Evolutionary conservation across 2,888 invertebrate genomes (phyloP).

Genomic region (Netelia fuscicornis): DNA sequence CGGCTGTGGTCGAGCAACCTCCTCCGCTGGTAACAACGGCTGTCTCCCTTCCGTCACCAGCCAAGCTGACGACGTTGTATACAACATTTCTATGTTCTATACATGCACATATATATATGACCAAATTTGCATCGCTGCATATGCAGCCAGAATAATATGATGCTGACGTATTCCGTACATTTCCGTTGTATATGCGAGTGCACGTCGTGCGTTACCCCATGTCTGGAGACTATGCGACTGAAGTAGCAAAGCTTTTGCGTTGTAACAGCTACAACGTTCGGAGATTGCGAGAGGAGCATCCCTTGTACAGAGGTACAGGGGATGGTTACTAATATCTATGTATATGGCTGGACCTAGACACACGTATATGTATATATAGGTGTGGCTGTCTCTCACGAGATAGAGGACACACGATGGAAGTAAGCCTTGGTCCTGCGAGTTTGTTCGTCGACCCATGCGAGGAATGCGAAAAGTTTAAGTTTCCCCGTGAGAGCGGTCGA

Average conservation of each 20-base stretch:
- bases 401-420: conserved; percentile 18
- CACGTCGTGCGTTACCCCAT: conserved; percentile 9
- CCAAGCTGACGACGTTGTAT: conserved; percentile 27
- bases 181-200: conserved; percentile 51
- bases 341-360: background rate
- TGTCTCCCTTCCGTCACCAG: conserved; percentile 3
- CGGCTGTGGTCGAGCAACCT: conserved; percentile 10
- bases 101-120: conserved; percentile 8
- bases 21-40: conserved; percentile 17
- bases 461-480: conserved; percentile 67
- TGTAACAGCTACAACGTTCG: conserved; percentile 8
- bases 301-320: conserved; percentile 13
- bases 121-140: conserved; percentile 66
- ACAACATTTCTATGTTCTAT: background rate
- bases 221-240: conserved; percentile 16
- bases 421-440: conserved; percentile 38
- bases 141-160: conserved; percentile 67
- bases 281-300: conserved; percentile 42
- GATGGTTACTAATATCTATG: conserved; percentile 8
- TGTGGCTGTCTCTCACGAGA: conserved; percentile 14
- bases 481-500: conserved; percentile 50
- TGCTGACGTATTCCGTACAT: conserved; percentile 49
- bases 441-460: conserved; percentile 46
- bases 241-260: conserved; percentile 42
- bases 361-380: background rate